Evolutionary conservation across 2,888 invertebrate genomes (phyloP).

Genomic region (Brachyopa scutellaris): DNA sequence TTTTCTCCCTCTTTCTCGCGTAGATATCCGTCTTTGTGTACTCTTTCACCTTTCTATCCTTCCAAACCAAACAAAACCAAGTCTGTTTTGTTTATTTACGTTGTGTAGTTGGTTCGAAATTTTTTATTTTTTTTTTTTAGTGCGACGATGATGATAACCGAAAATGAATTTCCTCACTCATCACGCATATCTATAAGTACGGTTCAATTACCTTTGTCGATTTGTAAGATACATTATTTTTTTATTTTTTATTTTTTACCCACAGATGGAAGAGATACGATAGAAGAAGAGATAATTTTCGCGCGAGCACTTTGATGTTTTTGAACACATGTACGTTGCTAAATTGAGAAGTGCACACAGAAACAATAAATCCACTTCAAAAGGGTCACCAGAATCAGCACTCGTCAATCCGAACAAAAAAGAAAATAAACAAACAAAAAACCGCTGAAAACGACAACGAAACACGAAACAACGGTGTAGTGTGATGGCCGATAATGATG

Average conservation of each 20-base stretch:
- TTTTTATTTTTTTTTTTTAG: conserved; percentile 7
- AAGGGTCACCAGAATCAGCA: conserved; percentile 11
- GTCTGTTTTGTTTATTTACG: conserved; percentile 63
- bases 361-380: conserved; percentile 25
- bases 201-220: conserved; percentile 67
- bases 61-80: no score
- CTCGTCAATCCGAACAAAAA: conserved; percentile 14
- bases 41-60: not conserved
- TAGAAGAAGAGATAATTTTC: not conserved
- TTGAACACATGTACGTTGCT: conserved; percentile 21
- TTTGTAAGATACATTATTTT: conserved; percentile 36
- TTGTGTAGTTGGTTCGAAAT: conserved; percentile 24
- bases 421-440: conserved; percentile 5
- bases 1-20: not conserved
- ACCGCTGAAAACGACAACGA: no score
- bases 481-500: not conserved
- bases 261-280: conserved; percentile 9
- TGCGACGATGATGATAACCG: conserved; percentile 46
- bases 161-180: conserved; percentile 64
- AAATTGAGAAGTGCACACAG: conserved; percentile 8
- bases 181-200: conserved; percentile 52
- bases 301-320: conserved; percentile 18
- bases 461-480: no score
- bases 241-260: conserved; percentile 30
- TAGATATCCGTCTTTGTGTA: not conserved